A percentile compares a stretch with the other conserved stretches of the same genome.
phyloP scores from a whole-genome alignment of 2,113 vertebrate genomes.

The Rostratula benghalensis region DNA sequence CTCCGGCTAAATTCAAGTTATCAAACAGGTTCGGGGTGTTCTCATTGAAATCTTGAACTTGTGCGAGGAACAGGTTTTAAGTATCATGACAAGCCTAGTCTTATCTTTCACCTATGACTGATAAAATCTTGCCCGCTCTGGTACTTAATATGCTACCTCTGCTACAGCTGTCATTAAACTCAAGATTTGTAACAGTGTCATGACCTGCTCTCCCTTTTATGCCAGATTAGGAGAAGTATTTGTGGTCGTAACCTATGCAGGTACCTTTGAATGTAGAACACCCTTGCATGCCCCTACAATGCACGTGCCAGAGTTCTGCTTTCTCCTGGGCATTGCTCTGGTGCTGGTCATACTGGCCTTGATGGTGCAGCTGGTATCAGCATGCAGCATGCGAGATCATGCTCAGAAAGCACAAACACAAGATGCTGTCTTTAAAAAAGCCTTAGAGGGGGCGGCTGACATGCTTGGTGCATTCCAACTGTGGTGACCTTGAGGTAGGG shows the following conservation, averaged over 20 bases:
- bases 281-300: neutral
- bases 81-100: neutral
- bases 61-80: neutral
- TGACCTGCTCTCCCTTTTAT: neutral
- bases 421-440: neutral
- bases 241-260: rapidly evolving
- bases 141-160: neutral
- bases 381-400: neutral
- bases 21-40: neutral
- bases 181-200: neutral
- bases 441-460: rapidly evolving
- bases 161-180: neutral
- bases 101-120: neutral
- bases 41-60: neutral
- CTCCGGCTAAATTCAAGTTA: neutral
- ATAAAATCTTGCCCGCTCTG: neutral
- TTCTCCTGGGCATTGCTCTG: neutral
- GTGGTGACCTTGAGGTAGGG: neutral
- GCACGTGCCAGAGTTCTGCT: rapidly evolving
- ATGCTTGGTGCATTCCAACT: neutral
- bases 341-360: neutral
- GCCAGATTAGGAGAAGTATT: neutral
- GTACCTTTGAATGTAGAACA: neutral
- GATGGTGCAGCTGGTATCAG: neutral
- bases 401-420: neutral